phyloP scores from a whole-genome alignment of 2,113 vertebrate species.

The Gasterosteus aculeatus region DNA sequence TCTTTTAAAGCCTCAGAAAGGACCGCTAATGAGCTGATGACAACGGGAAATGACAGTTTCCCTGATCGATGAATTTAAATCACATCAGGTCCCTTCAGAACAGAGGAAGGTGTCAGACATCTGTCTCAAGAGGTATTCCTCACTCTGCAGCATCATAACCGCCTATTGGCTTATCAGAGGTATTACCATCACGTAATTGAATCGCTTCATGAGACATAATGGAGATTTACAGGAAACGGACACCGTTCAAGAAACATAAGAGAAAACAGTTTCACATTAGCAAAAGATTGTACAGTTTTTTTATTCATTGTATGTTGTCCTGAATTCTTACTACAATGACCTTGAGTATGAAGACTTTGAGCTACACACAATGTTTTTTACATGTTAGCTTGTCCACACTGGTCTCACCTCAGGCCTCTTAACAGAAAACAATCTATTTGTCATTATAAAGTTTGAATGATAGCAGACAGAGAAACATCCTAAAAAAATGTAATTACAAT shows the following conservation, averaged over 20 bases:
- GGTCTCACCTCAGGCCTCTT: neutral
- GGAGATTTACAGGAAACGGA: neutral
- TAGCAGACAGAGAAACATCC: neutral
- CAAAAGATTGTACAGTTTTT: neutral
- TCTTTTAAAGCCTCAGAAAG: conserved; percentile 10
- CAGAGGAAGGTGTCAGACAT: conserved; percentile 3
- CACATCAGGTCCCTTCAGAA: neutral
- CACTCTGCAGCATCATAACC: conserved; percentile 3
- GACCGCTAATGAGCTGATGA: neutral
- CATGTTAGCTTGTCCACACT: neutral
- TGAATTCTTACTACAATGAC: conserved; percentile 6
- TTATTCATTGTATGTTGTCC: neutral
- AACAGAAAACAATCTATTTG: neutral
- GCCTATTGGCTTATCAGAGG: conserved; percentile 27
- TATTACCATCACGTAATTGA: conserved; percentile 28
- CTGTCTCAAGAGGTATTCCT: conserved; percentile 10
- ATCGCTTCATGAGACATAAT: conserved; percentile 17
- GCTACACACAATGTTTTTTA: neutral
- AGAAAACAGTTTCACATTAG: conserved; percentile 2
- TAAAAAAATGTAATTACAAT: neutral
- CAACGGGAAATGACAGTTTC: conserved; percentile 27
- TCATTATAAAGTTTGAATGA: conserved; percentile 6
- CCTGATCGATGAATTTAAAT: conserved; percentile 18
- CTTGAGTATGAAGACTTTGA: neutral
- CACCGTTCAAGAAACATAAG: no score